Conservation (phyloP, 2,888 invertebrate species). For the Polydrusus pterygomalis region DNA sequence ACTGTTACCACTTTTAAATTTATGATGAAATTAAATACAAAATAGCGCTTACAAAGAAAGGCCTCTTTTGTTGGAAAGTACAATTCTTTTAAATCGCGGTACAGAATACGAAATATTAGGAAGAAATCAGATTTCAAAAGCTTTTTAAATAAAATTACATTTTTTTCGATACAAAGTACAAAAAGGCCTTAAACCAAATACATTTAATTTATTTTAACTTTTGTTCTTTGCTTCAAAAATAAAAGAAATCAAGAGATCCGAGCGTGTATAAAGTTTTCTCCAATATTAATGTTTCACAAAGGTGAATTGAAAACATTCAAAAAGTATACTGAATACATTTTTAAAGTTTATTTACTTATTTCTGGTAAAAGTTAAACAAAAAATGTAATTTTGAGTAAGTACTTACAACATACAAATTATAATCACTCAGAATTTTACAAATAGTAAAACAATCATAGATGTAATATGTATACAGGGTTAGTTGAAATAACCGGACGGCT, state of each 20-base stretch:
- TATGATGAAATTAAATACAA: constrained; percentile 45
- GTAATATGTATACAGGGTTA: no score
- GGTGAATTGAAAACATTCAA: no score
- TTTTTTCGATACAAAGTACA: background rate
- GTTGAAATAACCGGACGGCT: no score
- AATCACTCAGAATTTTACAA: no score
- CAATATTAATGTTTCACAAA: no score
- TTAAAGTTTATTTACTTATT: no score
- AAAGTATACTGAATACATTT: no score
- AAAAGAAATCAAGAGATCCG: background rate
- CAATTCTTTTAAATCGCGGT: constrained; percentile 14
- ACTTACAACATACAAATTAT: no score
- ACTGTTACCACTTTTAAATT: constrained; percentile 25
- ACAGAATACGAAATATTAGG: constrained; percentile 15
- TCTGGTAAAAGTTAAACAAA: no score
- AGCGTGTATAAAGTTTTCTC: no score
- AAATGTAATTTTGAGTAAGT: no score
- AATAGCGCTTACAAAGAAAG: constrained; percentile 38
- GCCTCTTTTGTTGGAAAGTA: constrained; percentile 21
- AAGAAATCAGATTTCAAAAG: constrained; percentile 6
- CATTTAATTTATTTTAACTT: background rate
- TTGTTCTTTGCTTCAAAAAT: background rate
- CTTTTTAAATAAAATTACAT: background rate
- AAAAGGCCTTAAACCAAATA: background rate
- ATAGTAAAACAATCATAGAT: no score